Percentiles rank a stretch among this genome's conserved stretches.
phyloP scores from a whole-genome alignment of 2,888 invertebrate genomes.

The Drosophila formosana region DNA sequence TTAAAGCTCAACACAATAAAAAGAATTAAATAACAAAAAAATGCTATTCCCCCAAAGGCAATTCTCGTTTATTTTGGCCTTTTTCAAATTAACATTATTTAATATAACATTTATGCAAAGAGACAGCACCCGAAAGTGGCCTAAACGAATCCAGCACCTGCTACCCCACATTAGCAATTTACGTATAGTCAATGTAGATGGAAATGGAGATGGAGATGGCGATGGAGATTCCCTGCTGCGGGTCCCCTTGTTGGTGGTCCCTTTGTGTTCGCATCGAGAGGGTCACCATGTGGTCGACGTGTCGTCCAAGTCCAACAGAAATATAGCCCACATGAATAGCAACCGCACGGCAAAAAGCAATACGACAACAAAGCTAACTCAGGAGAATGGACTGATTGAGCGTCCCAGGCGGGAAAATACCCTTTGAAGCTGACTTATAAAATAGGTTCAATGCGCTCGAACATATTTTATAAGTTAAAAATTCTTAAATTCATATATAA shows the following conservation, averaged over 20 bases:
- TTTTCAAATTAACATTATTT: slow-evolving; percentile 74
- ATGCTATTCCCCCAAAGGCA: slow-evolving; percentile 27
- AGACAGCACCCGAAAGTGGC: slow-evolving; percentile 46
- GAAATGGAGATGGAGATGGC: background rate
- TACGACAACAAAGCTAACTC: slow-evolving; percentile 11
- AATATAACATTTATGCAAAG: slow-evolving; percentile 70
- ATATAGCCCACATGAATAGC: slow-evolving; percentile 57
- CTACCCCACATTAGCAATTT: slow-evolving; percentile 59
- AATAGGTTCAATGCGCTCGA: too few species aligned
- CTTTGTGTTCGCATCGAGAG: slow-evolving; percentile 3
- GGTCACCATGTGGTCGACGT: slow-evolving; percentile 61
- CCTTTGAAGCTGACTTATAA: background rate
- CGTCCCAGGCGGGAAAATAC: slow-evolving; percentile 8
- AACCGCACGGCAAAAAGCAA: slow-evolving; percentile 34
- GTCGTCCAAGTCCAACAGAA: slow-evolving; percentile 32
- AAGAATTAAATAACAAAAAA: background rate
- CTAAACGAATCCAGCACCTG: slow-evolving; percentile 57
- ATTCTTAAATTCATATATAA: too few species aligned
- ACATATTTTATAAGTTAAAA: too few species aligned
- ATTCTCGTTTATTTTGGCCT: slow-evolving; percentile 37
- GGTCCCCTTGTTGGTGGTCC: background rate
- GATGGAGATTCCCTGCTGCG: slow-evolving; percentile 17
- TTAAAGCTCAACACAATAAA: slow-evolving; percentile 8
- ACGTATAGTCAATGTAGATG: slow-evolving; percentile 4
- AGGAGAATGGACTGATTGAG: too few species aligned